Percentiles rank a stretch among this genome's conserved stretches.
Conservation (phyloP, 2,888 invertebrate species). For the Acronicta alni region DNA sequence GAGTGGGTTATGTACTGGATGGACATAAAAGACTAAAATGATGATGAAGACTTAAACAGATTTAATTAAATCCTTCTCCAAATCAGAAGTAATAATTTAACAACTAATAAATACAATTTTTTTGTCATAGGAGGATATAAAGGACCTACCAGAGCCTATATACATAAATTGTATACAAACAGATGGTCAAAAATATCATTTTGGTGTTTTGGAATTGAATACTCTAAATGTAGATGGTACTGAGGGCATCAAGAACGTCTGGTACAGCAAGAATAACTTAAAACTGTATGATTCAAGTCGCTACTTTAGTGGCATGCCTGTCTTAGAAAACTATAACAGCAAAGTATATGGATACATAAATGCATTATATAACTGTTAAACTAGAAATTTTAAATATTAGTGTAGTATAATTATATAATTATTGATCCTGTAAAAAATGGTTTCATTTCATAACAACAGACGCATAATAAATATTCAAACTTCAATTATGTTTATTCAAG, state of each 20-base stretch:
- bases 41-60: conserved; percentile 37
- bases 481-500: conserved; percentile 39
- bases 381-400: conserved; percentile 60
- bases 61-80: conserved; percentile 36
- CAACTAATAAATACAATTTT: conserved; percentile 42
- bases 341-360: conserved; percentile 93
- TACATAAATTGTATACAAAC: conserved; percentile 95
- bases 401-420: conserved; percentile 62
- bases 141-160: conserved; percentile 93
- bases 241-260: conserved; percentile 92
- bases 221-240: conserved; percentile 91
- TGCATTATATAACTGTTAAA: conserved; percentile 93
- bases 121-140: conserved; percentile 87
- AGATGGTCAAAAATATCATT: conserved; percentile 93
- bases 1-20: conserved; percentile 5
- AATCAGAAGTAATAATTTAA: conserved; percentile 32
- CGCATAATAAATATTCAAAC: conserved; percentile 39
- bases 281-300: conserved; percentile 91
- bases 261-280: conserved; percentile 92
- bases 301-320: conserved; percentile 91
- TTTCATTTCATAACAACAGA: conserved; percentile 54
- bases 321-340: conserved; percentile 93
- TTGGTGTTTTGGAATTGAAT: conserved; percentile 95
- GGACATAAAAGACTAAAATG: conserved; percentile 7
- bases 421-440: conserved; percentile 46